These are phyloP conservation scores for Drosophila varians DNA, from an alignment of 1,140 invertebrate genomes.

Conservation along the genomic window DNA sequence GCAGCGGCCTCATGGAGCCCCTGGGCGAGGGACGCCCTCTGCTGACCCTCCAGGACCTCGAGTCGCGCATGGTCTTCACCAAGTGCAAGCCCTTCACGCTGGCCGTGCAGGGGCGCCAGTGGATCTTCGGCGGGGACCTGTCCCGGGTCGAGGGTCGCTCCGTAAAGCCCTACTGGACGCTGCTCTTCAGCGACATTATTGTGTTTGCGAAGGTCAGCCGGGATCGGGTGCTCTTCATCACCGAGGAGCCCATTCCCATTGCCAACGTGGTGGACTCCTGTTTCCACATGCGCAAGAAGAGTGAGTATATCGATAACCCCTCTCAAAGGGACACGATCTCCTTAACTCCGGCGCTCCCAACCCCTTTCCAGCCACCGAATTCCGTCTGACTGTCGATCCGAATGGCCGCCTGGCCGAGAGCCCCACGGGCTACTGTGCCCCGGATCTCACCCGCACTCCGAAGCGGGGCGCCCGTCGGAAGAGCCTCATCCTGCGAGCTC, in stretches of 20 bases:
- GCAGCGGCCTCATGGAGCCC: constrained; percentile 92
- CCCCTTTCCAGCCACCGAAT: constrained; percentile 87
- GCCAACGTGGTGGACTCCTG: constrained; percentile 91
- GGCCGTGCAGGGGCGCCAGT: constrained; percentile 91
- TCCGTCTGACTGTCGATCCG: constrained; percentile 87
- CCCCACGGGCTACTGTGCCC: constrained; percentile 87
- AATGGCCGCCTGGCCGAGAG: constrained; percentile 86
- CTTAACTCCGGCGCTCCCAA: background rate
- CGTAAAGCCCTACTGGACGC: constrained; percentile 91
- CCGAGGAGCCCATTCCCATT: constrained; percentile 92
- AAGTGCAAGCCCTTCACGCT: constrained; percentile 94
- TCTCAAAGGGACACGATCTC: background rate
- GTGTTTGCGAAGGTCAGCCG: constrained; percentile 93
- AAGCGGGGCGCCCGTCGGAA: constrained; percentile 87
- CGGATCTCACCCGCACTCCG: constrained; percentile 85
- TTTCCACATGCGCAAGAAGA: constrained; percentile 93
- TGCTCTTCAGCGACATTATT: constrained; percentile 92
- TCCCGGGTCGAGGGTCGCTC: constrained; percentile 92
- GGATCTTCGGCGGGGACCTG: constrained; percentile 93
- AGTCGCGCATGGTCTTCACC: constrained; percentile 92
- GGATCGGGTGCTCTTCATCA: constrained; percentile 92
- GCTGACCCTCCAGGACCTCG: constrained; percentile 91
- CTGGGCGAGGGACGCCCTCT: constrained; percentile 91
- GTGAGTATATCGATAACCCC: constrained; percentile 79
- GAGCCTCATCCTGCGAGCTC: constrained; percentile 90